Evolutionary conservation across 2,113 vertebrate genomes (phyloP), one percentile per base, ranked within the genome.

Genomic region (Tamias sibiricus): DNA sequence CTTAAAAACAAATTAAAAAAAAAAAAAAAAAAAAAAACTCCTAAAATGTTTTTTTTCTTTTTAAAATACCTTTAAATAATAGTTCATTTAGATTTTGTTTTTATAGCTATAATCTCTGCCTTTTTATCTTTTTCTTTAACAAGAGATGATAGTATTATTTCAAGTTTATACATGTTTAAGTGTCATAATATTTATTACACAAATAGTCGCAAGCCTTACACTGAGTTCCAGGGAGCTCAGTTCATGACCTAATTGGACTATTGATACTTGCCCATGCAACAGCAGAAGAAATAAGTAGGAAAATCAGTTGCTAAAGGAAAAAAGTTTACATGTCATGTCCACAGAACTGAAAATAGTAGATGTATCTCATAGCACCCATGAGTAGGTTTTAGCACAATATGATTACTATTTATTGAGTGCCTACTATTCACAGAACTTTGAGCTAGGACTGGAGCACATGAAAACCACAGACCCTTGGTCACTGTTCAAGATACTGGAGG

Each of bases 1-100:
- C 28, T 94, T 84, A 79, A 42, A 71, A 81, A 20, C 6, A 97
- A 86, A n/a, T 69, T 12, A 24, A 76, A 76, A 69, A 14, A 64
- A 81, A 1, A 40, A 57, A 49, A 49, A 9, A 49, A 49, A 11
- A 9, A 52, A 52, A 52, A 74, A 64, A 66, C 40, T 35, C 3
- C 0, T 72, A 74, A 16, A 91, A 3, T 42, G 13, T 47, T 74
- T 44, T 47, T 74, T 44, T 37, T n/a, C 2, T 12, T 62, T 59
- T 47, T 64, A 59, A 79, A 76, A 44, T 82, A 44, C 0, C 2
- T 95, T 77, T 35, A 81, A 75, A 32, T 90, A 76, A n/a, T 35
- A 79, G 44, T 83, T 88, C 3, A 37, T 68, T 81, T 82, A 75
- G 35, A 69, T 19, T 69, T 10, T 69, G 20, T 54, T 49, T 86